Base-by-base conservation (phyloP, 2,888 invertebrate species). In the Rhagium mordax region DNA sequence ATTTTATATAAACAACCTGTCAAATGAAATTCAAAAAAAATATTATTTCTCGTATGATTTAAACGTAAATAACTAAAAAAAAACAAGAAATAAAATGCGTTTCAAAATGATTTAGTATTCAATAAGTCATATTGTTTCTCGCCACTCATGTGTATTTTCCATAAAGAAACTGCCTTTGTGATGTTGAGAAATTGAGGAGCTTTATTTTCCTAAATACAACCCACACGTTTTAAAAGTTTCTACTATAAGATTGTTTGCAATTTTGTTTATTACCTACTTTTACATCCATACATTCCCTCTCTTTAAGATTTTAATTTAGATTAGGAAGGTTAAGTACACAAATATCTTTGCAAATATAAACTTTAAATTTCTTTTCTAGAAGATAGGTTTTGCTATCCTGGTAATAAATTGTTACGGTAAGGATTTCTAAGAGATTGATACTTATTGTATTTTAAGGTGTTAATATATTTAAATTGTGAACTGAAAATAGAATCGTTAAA, bases 301-400 rank as follows among this genome's bases (percentile, higher is more conserved):
- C 41, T 53, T 65, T 53, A 55, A 65, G 65, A 65, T 65, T 24
- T 65, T 65, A 65, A 65, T 65, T 65, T 65, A 65, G 65, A 65
- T 65, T 65, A 65, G 53, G 53, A 21, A 53, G 20, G 65, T 55
- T 65, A 65, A 65, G 65, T 33, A 53, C 33, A 65, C 65, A 65
- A 65, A 65, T 33, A 65, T 53, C 65, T 33, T 65, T 65, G 18
- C 65, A 53, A 65, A 65, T 20, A 65, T 53, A 65, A 53, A 65
- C 33, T 53, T 53, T 64, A 49, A 53, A 65, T 53, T 65, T 65
- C 41, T 65, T 41, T 41, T 33, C 53, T 13, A 8, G 33, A 13
- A 65, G 53, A 65, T 53, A 53, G 65, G 53, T 33, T 33, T 16
- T 13, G 49, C 15, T 33, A 51, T 41, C 33, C 65, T 53, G 8